These are phyloP conservation scores for Frankliniella fusca DNA, from an alignment of 2,888 invertebrate genomes.

Conservation along the genomic window DNA sequence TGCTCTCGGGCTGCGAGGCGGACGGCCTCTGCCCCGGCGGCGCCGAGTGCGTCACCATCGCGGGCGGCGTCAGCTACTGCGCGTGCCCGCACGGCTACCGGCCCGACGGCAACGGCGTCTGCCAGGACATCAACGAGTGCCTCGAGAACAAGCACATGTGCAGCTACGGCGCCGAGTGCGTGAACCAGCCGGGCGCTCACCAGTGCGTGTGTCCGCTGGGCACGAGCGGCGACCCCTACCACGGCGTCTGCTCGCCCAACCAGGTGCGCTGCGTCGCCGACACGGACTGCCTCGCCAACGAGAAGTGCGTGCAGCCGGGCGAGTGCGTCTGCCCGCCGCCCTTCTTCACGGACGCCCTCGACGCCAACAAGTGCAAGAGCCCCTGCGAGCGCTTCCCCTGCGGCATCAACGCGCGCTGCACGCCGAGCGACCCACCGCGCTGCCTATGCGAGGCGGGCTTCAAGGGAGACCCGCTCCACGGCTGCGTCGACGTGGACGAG, in stretches of 20 bases:
- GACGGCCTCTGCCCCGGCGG: slow-evolving; percentile 78
- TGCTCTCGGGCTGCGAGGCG: slow-evolving; percentile 75
- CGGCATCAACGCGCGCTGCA: slow-evolving; percentile 85
- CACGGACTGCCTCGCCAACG: slow-evolving; percentile 77
- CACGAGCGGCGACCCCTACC: slow-evolving; percentile 75
- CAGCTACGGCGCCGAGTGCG: slow-evolving; percentile 81
- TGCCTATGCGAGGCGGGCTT: slow-evolving; percentile 85
- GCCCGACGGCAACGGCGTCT: slow-evolving; percentile 72
- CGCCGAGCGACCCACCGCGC: slow-evolving; percentile 80
- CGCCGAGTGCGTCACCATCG: slow-evolving; percentile 85
- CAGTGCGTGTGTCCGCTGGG: slow-evolving; percentile 77
- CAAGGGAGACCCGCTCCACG: slow-evolving; percentile 78
- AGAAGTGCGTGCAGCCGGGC: slow-evolving; percentile 87
- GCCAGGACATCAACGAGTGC: slow-evolving; percentile 79
- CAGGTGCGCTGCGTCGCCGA: slow-evolving; percentile 78
- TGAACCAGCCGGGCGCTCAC: slow-evolving; percentile 72
- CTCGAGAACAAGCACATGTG: slow-evolving; percentile 69
- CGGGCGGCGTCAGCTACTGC: slow-evolving; percentile 86
- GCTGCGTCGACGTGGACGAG: slow-evolving; percentile 82
- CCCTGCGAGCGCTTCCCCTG: slow-evolving; percentile 88
- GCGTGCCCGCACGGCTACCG: slow-evolving; percentile 85
- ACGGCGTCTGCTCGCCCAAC: slow-evolving; percentile 75
- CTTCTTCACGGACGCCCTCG: slow-evolving; percentile 75
- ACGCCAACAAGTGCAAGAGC: slow-evolving; percentile 83
- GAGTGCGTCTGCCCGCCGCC: slow-evolving; percentile 89